phyloP scores from a whole-genome alignment of 2,113 vertebrate species.

The Paramormyrops kingsleyae region DNA sequence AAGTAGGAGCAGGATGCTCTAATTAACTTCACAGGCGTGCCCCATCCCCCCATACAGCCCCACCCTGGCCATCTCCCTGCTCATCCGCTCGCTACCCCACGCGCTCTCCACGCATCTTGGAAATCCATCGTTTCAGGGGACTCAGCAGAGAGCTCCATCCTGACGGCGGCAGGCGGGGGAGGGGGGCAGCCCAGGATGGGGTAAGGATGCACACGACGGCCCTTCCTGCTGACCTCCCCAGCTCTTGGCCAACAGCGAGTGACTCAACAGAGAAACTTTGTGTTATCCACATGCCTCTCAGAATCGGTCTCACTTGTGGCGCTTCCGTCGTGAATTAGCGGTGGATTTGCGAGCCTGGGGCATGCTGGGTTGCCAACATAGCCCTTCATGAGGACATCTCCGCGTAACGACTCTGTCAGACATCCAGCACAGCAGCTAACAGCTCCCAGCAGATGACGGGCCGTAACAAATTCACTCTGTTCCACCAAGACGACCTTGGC shows the following conservation, averaged over 20 bases:
- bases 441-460: background rate
- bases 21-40: constrained; percentile 63
- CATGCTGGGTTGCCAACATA: background rate
- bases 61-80: background rate
- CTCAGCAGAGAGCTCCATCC: background rate
- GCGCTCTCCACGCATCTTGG: constrained; percentile 11
- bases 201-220: constrained; percentile 17
- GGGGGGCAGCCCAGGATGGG: constrained; percentile 32
- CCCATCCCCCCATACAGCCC: constrained; percentile 18
- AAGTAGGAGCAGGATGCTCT: constrained; percentile 63
- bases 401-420: background rate
- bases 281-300: constrained; percentile 35
- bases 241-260: constrained; percentile 24
- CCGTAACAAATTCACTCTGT: constrained; percentile 4
- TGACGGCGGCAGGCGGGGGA: background rate
- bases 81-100: constrained; percentile 14
- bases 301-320: constrained; percentile 40
- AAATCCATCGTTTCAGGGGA: constrained; percentile 18
- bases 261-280: constrained; percentile 57
- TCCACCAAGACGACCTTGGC: background rate
- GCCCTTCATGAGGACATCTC: background rate
- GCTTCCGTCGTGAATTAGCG: constrained; percentile 34
- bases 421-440: background rate
- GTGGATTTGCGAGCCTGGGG: constrained; percentile 2
- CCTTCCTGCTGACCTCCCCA: background rate